Conservation (phyloP, 2,113 vertebrate species). For the Mesitornis unicolor region DNA sequence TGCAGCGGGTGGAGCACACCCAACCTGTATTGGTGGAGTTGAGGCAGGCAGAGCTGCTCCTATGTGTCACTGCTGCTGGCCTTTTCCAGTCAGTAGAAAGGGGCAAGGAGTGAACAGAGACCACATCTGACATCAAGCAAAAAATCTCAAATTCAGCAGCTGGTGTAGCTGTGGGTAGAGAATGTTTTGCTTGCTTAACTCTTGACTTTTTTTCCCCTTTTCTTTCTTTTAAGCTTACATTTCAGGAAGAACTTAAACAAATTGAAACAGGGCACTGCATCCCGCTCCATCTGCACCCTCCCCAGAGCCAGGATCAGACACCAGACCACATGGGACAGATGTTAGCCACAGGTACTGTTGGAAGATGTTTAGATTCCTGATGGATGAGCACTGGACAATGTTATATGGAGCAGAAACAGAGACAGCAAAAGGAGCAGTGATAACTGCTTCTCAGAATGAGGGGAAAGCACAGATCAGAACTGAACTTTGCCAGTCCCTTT, state of each 20-base stretch:
- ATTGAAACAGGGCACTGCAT: background rate
- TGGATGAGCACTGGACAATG: background rate
- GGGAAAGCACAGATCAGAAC: background rate
- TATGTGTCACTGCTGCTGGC: background rate
- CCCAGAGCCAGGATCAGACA: background rate
- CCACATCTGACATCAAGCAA: background rate
- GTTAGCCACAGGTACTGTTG: background rate
- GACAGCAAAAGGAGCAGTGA: background rate
- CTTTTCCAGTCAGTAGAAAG: background rate
- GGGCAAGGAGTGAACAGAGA: background rate
- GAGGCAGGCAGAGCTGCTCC: background rate
- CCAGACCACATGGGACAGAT: background rate
- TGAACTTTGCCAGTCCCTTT: accelerated
- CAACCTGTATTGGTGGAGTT: background rate
- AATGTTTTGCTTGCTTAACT: background rate
- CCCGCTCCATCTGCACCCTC: background rate
- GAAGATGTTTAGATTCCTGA: background rate
- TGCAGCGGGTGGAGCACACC: background rate
- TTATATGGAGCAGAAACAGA: background rate
- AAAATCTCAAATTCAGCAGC: background rate
- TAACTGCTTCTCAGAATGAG: accelerated
- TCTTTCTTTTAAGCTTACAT: background rate
- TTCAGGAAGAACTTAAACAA: background rate
- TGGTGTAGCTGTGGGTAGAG: background rate
- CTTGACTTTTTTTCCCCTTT: background rate